A percentile compares a stretch with the other conserved stretches of the same genome.
phyloP scores from a whole-genome alignment of 2,888 invertebrate species.

The Ferdinandea cuprea region DNA sequence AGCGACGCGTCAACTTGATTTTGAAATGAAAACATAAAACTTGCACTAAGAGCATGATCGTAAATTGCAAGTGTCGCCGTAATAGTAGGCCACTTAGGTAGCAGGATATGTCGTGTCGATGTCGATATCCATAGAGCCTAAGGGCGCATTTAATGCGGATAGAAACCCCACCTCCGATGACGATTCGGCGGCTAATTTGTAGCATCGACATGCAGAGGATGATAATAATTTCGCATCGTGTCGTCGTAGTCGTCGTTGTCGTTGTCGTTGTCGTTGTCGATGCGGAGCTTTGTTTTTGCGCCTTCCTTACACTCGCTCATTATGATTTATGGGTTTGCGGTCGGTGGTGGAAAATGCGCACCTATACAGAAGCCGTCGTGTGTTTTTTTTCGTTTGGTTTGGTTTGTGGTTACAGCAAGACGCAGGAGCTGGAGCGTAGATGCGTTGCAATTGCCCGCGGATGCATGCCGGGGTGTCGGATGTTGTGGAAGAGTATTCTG shows the following conservation, averaged over 20 bases:
- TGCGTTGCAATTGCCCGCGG: constrained; percentile 41
- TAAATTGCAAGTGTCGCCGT: constrained; percentile 72
- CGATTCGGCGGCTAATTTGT: constrained; percentile 60
- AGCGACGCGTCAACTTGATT: constrained; percentile 55
- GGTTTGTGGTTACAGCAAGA: constrained; percentile 42
- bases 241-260: constrained; percentile 5
- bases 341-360: constrained; percentile 53
- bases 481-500: constrained; percentile 45
- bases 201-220: constrained; percentile 54
- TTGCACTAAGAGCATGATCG: constrained; percentile 54
- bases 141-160: constrained; percentile 61
- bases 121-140: constrained; percentile 58
- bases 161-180: constrained; percentile 65
- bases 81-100: constrained; percentile 63
- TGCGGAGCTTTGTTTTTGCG: constrained; percentile 70
- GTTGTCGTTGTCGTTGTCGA: constrained; percentile 28
- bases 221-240: constrained; percentile 57
- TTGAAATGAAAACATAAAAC: constrained; percentile 68
- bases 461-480: constrained; percentile 52
- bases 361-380: constrained; percentile 69
- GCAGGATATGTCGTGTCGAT: constrained; percentile 65
- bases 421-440: constrained; percentile 31
- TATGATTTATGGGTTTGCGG: constrained; percentile 72
- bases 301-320: constrained; percentile 65
- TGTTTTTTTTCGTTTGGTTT: too few relatives aligned